These are phyloP conservation scores for Cremastinae sp. DNA, from an alignment of 2,888 invertebrate genomes.

Conservation along the genomic window DNA sequence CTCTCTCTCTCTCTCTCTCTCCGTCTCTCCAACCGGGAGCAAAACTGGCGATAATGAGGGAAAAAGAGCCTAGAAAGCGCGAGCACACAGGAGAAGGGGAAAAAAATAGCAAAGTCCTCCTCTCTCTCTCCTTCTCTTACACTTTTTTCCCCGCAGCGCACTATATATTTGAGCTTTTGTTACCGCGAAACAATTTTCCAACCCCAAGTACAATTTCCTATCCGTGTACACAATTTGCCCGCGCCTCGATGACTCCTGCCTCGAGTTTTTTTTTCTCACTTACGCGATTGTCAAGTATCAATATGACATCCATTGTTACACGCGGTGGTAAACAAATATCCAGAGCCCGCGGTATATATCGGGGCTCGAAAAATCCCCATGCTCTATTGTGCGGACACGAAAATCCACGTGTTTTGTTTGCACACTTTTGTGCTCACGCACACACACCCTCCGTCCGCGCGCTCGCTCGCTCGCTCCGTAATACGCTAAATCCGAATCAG, in stretches of 20 bases:
- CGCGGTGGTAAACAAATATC: slow-evolving; percentile 21
- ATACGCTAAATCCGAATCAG: slow-evolving; percentile 43
- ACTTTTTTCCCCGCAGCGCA: too few relatives aligned
- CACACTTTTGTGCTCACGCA: background rate
- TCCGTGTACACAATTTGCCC: background rate
- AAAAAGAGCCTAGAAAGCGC: slow-evolving; percentile 44
- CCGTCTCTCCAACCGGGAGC: slow-evolving; percentile 6
- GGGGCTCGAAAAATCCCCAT: slow-evolving; percentile 24
- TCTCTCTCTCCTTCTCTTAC: too few relatives aligned
- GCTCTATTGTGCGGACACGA: background rate
- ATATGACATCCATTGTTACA: slow-evolving; percentile 39
- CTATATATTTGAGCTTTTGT: slow-evolving; percentile 36
- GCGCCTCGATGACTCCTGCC: background rate
- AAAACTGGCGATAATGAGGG: slow-evolving; percentile 54
- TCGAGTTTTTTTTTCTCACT: slow-evolving; percentile 2
- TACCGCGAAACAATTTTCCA: slow-evolving; percentile 17
- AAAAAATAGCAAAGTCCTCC: background rate
- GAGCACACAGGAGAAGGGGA: background rate
- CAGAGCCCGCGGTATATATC: slow-evolving; percentile 8
- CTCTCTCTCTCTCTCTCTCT: slow-evolving; percentile 3
- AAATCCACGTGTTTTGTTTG: background rate
- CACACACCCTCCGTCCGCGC: background rate
- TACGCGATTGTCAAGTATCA: slow-evolving; percentile 50
- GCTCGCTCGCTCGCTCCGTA: background rate
- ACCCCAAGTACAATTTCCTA: background rate